These are phyloP conservation scores for Dendrolimus kikuchii DNA, from an alignment of 1,140 invertebrate genomes.

Conservation along the genomic window DNA sequence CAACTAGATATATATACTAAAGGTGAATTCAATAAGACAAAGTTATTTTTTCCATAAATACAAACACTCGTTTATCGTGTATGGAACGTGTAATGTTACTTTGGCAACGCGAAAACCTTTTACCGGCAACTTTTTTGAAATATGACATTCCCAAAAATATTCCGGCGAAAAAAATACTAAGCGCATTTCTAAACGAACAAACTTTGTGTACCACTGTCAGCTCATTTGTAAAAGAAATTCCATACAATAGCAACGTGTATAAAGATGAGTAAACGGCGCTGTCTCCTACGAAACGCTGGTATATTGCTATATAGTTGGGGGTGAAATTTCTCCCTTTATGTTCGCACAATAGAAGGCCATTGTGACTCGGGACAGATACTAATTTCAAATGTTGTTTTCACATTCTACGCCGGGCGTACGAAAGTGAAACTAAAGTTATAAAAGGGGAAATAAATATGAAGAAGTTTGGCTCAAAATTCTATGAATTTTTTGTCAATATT, in stretches of 20 bases:
- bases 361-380: constrained; percentile 14
- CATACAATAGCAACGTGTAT: constrained; percentile 6
- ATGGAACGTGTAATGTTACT: too few relatives aligned
- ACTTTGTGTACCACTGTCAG: not conserved
- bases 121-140: too few relatives aligned
- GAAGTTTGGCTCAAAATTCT: not conserved
- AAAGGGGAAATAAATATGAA: constrained; percentile 1
- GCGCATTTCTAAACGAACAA: not conserved
- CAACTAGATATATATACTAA: too few relatives aligned
- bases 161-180: too few relatives aligned
- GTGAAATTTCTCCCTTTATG: constrained; percentile 8
- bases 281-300: constrained; percentile 6
- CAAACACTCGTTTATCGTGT: too few relatives aligned
- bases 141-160: too few relatives aligned
- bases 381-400: constrained; percentile 17
- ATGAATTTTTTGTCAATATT: too few relatives aligned
- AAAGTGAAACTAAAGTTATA: constrained; percentile 3
- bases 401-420: not conserved
- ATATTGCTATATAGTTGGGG: constrained; percentile 14
- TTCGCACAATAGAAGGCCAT: constrained; percentile 11
- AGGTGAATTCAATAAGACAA: too few relatives aligned
- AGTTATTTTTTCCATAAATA: too few relatives aligned
- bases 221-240: constrained; percentile 7
- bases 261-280: not conserved
- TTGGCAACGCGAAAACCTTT: too few relatives aligned